Evolutionary conservation across 2,888 invertebrate genomes (phyloP).

Genomic region (Rhagium mordax): DNA sequence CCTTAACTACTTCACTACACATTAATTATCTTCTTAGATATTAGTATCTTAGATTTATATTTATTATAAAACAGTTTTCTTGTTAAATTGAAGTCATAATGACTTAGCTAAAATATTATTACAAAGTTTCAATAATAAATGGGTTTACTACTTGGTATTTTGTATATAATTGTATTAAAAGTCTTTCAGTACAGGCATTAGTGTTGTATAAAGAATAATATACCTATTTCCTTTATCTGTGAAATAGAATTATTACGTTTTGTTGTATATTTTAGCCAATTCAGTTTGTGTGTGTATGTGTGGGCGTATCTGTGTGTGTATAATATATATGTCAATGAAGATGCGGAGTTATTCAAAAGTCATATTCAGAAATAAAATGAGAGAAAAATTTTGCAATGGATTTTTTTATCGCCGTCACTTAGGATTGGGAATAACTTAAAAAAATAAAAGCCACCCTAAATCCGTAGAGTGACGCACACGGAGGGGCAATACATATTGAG

Average conservation of each 20-base stretch:
- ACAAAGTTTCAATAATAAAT: neutral
- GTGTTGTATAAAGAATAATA: neutral
- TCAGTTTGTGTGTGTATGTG: neutral
- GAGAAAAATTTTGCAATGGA: neutral
- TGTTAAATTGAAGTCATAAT: conserved; percentile 22
- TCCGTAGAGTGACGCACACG: neutral
- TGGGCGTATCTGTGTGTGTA: neutral
- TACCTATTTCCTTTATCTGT: neutral
- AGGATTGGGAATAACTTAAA: neutral
- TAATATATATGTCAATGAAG: neutral
- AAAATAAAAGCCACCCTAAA: neutral
- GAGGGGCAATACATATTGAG: neutral
- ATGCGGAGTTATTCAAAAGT: neutral
- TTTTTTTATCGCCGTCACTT: neutral
- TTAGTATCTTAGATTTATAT: conserved; percentile 22
- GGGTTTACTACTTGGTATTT: neutral
- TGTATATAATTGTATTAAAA: neutral
- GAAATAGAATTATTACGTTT: neutral
- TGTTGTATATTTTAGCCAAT: conserved; percentile 30
- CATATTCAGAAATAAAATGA: conserved; percentile 11
- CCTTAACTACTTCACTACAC: conserved; percentile 46
- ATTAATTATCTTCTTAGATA: conserved; percentile 30
- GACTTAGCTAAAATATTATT: conserved; percentile 31
- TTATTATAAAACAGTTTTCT: conserved; percentile 21
- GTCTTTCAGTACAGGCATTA: neutral